A percentile compares a stretch with the other conserved stretches of the same genome.
Evolutionary conservation across 2,888 invertebrate species (phyloP).

Genomic region (Lepidonotus clava): DNA sequence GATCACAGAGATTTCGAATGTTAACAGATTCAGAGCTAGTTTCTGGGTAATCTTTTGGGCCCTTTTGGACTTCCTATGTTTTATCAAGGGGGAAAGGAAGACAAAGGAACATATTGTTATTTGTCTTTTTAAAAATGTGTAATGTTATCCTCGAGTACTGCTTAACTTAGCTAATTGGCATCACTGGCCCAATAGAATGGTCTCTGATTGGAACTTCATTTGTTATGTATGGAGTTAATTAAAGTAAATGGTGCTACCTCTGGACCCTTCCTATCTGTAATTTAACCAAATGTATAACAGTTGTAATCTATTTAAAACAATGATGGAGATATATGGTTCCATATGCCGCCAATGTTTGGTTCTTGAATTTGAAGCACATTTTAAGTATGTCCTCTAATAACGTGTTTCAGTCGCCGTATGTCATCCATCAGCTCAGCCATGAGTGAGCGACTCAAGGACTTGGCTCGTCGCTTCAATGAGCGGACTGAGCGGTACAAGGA

Average conservation of each 20-base stretch:
- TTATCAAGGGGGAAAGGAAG: too few species aligned
- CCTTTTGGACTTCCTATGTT: too few species aligned
- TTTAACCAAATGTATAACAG: background rate
- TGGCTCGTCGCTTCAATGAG: conserved; percentile 75
- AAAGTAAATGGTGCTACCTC: background rate
- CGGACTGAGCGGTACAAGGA: conserved; percentile 77
- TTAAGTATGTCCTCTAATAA: background rate
- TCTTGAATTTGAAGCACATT: background rate
- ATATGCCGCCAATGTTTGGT: background rate
- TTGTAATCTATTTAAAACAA: background rate
- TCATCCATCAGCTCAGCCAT: conserved; percentile 57
- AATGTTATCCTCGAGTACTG: too few species aligned
- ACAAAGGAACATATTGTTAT: too few species aligned
- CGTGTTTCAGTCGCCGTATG: background rate
- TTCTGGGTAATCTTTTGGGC: too few species aligned
- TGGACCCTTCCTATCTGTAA: background rate
- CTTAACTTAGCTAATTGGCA: too few species aligned
- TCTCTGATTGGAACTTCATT: too few species aligned
- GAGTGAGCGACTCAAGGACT: conserved; percentile 74
- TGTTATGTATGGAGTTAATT: background rate
- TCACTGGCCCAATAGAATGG: too few species aligned
- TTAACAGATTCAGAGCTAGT: background rate
- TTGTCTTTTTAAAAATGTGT: too few species aligned
- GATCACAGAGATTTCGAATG: too few species aligned
- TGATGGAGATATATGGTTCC: background rate